A percentile compares a stretch with the other conserved stretches of the same genome.
Conservation (phyloP, 1,140 invertebrate species). For the Rhyzopertha dominica region DNA sequence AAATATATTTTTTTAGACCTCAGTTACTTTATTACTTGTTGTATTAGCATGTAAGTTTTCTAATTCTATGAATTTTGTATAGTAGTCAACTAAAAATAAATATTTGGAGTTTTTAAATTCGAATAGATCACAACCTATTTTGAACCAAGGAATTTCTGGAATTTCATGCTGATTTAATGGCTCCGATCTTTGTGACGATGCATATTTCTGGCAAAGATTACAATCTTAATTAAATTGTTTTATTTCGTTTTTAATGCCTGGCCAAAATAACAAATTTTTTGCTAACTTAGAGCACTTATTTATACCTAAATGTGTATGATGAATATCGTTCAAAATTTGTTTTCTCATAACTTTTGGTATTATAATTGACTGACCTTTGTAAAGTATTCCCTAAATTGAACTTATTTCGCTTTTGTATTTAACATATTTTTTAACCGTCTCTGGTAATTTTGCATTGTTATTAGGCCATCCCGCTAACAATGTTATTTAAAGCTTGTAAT, state of each 20-base stretch:
- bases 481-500: conserved; percentile 14
- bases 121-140: conserved; percentile 37
- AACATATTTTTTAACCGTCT: conserved; percentile 16
- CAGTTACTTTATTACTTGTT: conserved; percentile 24
- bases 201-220: conserved; percentile 5
- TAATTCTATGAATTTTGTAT: conserved; percentile 31
- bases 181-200: conserved; percentile 16
- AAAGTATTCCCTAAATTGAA: conserved; percentile 15
- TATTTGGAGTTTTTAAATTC: conserved; percentile 38
- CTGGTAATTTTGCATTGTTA: conserved; percentile 10
- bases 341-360: conserved; percentile 8
- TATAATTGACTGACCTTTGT: conserved; percentile 8
- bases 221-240: conserved; percentile 8
- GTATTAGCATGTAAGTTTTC: conserved; percentile 18
- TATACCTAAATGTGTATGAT: conserved; percentile 21
- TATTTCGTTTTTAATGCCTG: conserved; percentile 15
- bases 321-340: conserved; percentile 20
- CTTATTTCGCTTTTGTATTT: conserved; percentile 21
- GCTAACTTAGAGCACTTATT: conserved; percentile 16
- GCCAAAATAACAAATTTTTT: conserved; percentile 18
- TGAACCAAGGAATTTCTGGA: conserved; percentile 32
- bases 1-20: conserved; percentile 32
- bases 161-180: conserved; percentile 36
- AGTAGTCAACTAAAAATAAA: conserved; percentile 30
- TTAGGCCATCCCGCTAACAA: conserved; percentile 20